Percentiles rank a stretch among this genome's conserved stretches.
These are phyloP conservation scores for Scotopteryx bipunctaria DNA, from an alignment of 2,888 invertebrate genomes.

Conservation along the genomic window DNA sequence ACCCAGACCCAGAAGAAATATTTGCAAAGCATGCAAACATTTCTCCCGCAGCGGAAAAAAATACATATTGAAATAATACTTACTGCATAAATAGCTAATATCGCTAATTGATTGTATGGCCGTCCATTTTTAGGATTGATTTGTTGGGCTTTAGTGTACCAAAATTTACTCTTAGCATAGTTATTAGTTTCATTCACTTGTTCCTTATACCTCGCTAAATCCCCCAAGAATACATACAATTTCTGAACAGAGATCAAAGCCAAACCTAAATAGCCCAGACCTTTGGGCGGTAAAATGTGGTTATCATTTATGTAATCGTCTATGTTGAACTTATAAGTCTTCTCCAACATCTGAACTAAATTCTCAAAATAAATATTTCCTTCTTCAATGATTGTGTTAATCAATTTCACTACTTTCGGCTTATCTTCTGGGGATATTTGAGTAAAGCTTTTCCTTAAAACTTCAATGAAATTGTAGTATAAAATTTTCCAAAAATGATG, in stretches of 20 bases:
- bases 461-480: conserved; percentile 94
- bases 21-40: too few relatives aligned
- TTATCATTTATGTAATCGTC: conserved; percentile 85
- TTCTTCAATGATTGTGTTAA: conserved; percentile 89
- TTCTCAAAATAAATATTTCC: conserved; percentile 90
- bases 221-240: conserved; percentile 94
- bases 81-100: conserved; percentile 92
- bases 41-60: too few relatives aligned
- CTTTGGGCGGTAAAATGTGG: conserved; percentile 83
- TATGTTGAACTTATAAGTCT: conserved; percentile 88
- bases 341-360: conserved; percentile 88
- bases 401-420: conserved; percentile 85
- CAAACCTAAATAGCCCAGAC: conserved; percentile 86
- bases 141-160: conserved; percentile 96
- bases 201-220: conserved; percentile 95
- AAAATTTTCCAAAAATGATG: conserved; percentile 96
- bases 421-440: conserved; percentile 85
- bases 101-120: conserved; percentile 97
- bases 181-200: conserved; percentile 91
- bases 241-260: conserved; percentile 94
- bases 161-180: conserved; percentile 88
- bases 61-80: conserved; percentile 63
- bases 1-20: too few relatives aligned
- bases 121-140: conserved; percentile 97
- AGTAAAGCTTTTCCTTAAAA: conserved; percentile 87